Conservation (phyloP, 2,888 invertebrate species). For the Xestia sexstrigata region DNA sequence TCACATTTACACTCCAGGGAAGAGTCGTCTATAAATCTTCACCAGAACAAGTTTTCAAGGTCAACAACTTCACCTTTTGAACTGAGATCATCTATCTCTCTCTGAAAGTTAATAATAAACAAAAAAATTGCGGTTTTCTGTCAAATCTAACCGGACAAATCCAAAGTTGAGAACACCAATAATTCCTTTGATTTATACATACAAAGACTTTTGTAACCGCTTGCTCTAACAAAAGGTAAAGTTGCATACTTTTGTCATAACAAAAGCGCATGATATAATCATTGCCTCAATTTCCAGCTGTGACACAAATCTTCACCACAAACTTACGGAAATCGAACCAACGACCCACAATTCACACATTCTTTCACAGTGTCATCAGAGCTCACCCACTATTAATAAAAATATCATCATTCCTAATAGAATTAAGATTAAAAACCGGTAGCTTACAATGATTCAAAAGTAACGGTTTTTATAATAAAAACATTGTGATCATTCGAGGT, state of each 20-base stretch:
- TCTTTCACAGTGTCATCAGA: conserved; percentile 34
- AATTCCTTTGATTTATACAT: no score
- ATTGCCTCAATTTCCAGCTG: conserved; percentile 13
- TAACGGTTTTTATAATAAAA: conserved; percentile 54
- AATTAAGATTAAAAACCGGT: conserved; percentile 55
- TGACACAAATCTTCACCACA: conserved; percentile 8
- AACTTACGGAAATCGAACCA: conserved; percentile 27
- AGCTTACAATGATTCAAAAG: conserved; percentile 51
- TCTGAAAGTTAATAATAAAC: background rate
- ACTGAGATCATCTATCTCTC: background rate
- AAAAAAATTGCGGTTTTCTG: no score
- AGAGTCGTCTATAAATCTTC: background rate
- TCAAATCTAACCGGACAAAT: no score
- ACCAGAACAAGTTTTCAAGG: background rate
- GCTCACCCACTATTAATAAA: conserved; percentile 34
- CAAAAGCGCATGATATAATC: conserved; percentile 17
- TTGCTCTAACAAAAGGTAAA: background rate
- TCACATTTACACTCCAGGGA: background rate
- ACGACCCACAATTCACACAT: conserved; percentile 40
- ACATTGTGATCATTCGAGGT: conserved; percentile 50
- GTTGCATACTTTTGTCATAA: background rate
- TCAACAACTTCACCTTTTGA: background rate
- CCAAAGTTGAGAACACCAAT: no score
- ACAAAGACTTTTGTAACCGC: no score
- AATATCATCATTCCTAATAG: conserved; percentile 50